These are phyloP conservation scores for Lepisosteus osseus DNA, from an alignment of 2,113 vertebrate genomes.

Conservation along the genomic window DNA sequence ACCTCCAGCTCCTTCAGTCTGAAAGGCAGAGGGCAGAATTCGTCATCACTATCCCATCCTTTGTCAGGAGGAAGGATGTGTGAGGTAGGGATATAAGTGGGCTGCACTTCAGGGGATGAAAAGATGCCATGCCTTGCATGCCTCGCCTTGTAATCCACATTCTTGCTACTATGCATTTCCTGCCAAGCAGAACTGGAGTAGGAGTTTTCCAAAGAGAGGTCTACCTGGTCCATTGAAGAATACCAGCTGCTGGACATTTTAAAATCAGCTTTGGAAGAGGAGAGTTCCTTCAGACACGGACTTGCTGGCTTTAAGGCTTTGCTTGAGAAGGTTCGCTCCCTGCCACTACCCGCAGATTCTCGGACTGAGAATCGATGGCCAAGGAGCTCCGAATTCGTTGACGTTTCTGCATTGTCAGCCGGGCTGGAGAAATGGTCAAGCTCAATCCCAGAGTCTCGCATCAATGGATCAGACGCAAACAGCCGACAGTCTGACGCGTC, in stretches of 20 bases:
- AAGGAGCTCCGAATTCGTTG: slow-evolving; percentile 11
- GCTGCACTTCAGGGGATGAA: slow-evolving; percentile 18
- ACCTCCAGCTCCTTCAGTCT: slow-evolving; percentile 73
- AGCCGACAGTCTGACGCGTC: slow-evolving; percentile 16
- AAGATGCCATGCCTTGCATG: slow-evolving; percentile 14
- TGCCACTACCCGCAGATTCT: neutral
- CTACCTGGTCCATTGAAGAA: slow-evolving; percentile 31
- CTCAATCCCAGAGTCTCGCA: slow-evolving; percentile 84
- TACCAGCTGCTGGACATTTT: slow-evolving; percentile 33
- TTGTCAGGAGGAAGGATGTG: slow-evolving; percentile 42
- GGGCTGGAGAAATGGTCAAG: slow-evolving; percentile 74
- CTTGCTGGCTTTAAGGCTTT: slow-evolving; percentile 36
- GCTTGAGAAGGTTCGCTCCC: neutral
- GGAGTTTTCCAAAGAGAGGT: slow-evolving; percentile 33
- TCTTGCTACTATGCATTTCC: neutral
- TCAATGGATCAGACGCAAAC: slow-evolving; percentile 42
- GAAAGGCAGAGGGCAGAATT: slow-evolving; percentile 78
- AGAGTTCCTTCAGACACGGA: slow-evolving; percentile 31
- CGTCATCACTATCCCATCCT: slow-evolving; percentile 68
- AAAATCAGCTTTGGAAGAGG: slow-evolving; percentile 28
- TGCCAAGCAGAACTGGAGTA: neutral
- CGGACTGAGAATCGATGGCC: neutral
- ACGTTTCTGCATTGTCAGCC: slow-evolving; percentile 46
- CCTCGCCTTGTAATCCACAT: slow-evolving; percentile 2
- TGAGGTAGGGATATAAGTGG: slow-evolving; percentile 47